Evolutionary conservation across 2,113 vertebrate species (phyloP), one percentile per base, ranked within the genome.

Genomic region (Copsychus sechellarum): DNA sequence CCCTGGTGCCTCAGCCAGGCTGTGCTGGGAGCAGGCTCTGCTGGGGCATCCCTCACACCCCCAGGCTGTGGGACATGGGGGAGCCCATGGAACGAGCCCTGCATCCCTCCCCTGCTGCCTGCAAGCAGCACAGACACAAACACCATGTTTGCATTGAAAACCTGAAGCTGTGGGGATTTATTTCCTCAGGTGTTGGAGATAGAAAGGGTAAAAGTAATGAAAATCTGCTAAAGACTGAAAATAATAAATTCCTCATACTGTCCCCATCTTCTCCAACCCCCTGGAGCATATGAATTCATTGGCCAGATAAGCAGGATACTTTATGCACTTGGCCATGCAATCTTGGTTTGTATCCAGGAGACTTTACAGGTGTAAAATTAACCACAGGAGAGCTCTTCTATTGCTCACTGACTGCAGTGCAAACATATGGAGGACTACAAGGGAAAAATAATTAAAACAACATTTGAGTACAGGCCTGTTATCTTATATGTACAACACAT

Each of bases 291-390:
- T 40, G 73, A 93, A 92, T 95, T 88, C 91, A 77, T 81, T 79
- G 94, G 89, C 92, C 92, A 92, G 94, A 81, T 96, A 97, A 95
- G 54, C 82, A 85, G 86, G 70, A 82, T 82, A 79, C 54, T 93
- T 96, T 86, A 95, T 88, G 89, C 81, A 60, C 70, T 95, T 95
- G 97, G 95, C 90, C 83, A 73, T 0, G 3, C 66, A 90, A 45
- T 89, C 87, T 92, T 96, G 95, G 88, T 93, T 73, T 86, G 66
- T 85, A 90, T 94, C 95, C 95, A 95, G 70, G 51, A 77, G 92
- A 86, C 88, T 96, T 94, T 92, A 95, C 95, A 97, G 96, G 96
- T 97, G 87, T 96, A 95, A 95, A 95, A 96, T 89, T 66, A 95
- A 90, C 91, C 96, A 92, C 92, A 82, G 93, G 95, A 94, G 95